Evolutionary conservation across 1,140 invertebrate genomes (phyloP), one percentile per base, ranked within the genome.

Genomic region (Popillia japonica): DNA sequence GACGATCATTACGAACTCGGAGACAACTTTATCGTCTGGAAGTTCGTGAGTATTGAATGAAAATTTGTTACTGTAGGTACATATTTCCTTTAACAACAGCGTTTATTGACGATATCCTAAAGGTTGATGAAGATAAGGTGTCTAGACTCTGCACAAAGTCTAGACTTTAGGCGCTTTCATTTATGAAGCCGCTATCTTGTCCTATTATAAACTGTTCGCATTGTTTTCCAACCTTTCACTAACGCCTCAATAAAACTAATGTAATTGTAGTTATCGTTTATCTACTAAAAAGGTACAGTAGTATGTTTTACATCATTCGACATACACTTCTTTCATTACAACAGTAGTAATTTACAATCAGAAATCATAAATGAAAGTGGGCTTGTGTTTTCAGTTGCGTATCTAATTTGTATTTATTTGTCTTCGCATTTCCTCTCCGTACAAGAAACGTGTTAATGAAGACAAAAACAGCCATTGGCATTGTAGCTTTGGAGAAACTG

Each of bases 381-480:
- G 17, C 61, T 68, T 68, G 11, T 68, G 20, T 68, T 27, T 68
- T 68, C 20, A 68, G 22, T 68, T 10, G 61, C 14, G 9, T 27
- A 22, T 22, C 61, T 68, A 27, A 68, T 68, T 27, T 68, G 61
- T 68, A 68, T 68, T 68, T 68, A 68, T 68, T 68, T 68, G 27
- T 27, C 61, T 68, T 68, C 8, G 27, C 61, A 22, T 68, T 68
- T 68, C 22, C 61, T 68, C 61, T 10, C 61, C 17, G 7, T 23
- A 10, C 61, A 68, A 68, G 61, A 68, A 68, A 68, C 61, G 61
- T 68, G 61, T 68, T 68, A 68, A 68, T 68, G 61, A 68, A 68
- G 61, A 22, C 61, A 68, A 68, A 34, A 68, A 68, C 61, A 68
- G 22, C 27, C 61, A 68, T 68, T 22, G 61, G 27, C 61, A 10